Evolutionary conservation across 1,140 invertebrate species (phyloP).

Genomic region (Orussus abietinus): DNA sequence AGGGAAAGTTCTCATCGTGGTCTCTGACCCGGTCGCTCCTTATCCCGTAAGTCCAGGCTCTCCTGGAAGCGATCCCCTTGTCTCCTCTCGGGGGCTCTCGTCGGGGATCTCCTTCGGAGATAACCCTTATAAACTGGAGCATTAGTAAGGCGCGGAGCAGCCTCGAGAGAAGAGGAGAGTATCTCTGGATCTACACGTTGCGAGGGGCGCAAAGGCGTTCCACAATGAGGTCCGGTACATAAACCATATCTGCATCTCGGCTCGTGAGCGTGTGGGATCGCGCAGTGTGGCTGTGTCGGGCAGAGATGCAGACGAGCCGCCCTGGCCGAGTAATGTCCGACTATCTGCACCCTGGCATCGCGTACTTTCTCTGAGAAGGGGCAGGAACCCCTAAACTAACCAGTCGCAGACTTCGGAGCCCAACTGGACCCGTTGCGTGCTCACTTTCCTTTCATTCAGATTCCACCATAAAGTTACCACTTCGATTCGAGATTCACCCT

Average conservation of each 20-base stretch:
- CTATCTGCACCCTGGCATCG: slow-evolving; percentile 13
- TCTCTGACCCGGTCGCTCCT: slow-evolving; percentile 3
- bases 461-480: slow-evolving; percentile 1
- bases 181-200: slow-evolving; percentile 35
- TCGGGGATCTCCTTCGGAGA: slow-evolving; percentile 23
- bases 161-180: slow-evolving; percentile 17
- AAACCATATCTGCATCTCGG: slow-evolving; percentile 31
- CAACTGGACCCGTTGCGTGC: too few relatives aligned
- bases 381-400: too few relatives aligned
- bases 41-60: neutral
- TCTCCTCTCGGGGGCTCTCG: slow-evolving; percentile 21
- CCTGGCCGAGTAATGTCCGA: slow-evolving; percentile 5
- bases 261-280: neutral
- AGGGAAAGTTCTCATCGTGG: slow-evolving; percentile 14
- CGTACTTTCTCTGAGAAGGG: too few relatives aligned
- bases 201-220: slow-evolving; percentile 27
- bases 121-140: slow-evolving; percentile 51
- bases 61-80: slow-evolving; percentile 2
- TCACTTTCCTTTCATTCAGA: neutral
- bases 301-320: neutral
- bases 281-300: too few relatives aligned
- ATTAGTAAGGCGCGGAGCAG: slow-evolving; percentile 44
- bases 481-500: slow-evolving; percentile 5
- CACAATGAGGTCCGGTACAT: slow-evolving; percentile 34
- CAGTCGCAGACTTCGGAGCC: too few relatives aligned